Evolutionary conservation across 2,888 invertebrate genomes (phyloP).

Genomic region (Schizaphis graminum): DNA sequence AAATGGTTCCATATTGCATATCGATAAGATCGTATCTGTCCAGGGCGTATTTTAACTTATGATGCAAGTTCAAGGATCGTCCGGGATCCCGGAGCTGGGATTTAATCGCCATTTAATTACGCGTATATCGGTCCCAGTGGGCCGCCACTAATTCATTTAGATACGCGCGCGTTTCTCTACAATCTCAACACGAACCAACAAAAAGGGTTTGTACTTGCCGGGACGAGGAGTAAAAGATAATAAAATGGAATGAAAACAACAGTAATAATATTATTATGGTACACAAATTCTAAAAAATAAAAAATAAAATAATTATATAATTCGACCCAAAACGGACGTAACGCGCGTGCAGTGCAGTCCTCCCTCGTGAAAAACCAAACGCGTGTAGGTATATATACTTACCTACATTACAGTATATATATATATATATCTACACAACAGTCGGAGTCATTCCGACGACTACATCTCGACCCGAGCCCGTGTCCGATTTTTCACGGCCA

Average conservation of each 20-base stretch:
- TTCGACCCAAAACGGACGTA: constrained; percentile 34
- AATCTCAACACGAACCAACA: constrained; percentile 53
- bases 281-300: constrained; percentile 11
- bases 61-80: constrained; percentile 64
- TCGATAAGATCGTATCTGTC: constrained; percentile 64
- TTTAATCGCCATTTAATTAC: constrained; percentile 66
- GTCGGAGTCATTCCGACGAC: constrained; percentile 27
- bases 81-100: constrained; percentile 43
- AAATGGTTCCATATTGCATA: constrained; percentile 63
- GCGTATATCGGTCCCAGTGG: constrained; percentile 66
- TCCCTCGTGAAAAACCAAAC: constrained; percentile 23
- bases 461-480: constrained; percentile 59
- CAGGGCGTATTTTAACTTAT: constrained; percentile 59
- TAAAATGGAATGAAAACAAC: constrained; percentile 26
- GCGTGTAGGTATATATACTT: neutral
- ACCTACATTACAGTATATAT: neutral
- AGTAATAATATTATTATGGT: neutral
- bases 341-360: neutral
- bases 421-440: neutral
- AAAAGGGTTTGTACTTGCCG: constrained; percentile 51
- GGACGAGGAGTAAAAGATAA: constrained; percentile 35
- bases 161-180: constrained; percentile 36
- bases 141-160: constrained; percentile 67
- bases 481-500: constrained; percentile 65
- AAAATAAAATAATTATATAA: constrained; percentile 28